A percentile compares a stretch with the other conserved stretches of the same genome.
Conservation (phyloP, 2,113 vertebrate species). For the Neomonachus schauinslandi region DNA sequence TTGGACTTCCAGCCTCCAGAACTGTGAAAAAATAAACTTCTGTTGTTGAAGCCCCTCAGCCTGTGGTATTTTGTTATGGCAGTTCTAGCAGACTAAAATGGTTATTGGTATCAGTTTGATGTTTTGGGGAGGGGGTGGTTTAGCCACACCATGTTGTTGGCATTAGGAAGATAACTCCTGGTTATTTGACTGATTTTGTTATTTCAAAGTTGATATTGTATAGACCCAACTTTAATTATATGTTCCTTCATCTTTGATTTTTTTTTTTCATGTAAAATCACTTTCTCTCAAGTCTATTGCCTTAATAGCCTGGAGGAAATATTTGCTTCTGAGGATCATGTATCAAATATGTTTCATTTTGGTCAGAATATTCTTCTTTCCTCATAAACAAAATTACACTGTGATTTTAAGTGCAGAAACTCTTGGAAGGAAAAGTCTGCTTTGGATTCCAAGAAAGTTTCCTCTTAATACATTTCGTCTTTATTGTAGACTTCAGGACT, state of each 20-base stretch:
- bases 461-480: neutral
- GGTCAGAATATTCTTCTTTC: slow-evolving; percentile 45
- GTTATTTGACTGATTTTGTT: neutral
- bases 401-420: slow-evolving; percentile 58
- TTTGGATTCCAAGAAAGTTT: slow-evolving; percentile 60
- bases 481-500: slow-evolving; percentile 40
- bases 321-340: slow-evolving; percentile 36
- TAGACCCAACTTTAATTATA: neutral
- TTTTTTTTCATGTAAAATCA: neutral
- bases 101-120: neutral
- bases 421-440: slow-evolving; percentile 60
- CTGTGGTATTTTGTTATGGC: neutral
- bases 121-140: neutral
- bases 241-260: neutral
- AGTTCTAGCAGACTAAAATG: neutral
- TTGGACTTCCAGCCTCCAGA: neutral
- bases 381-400: slow-evolving; percentile 60
- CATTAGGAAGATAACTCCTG: neutral
- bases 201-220: neutral
- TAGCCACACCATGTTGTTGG: neutral
- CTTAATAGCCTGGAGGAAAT: neutral
- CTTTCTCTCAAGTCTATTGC: slow-evolving; percentile 29
- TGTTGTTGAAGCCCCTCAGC: neutral
- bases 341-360: slow-evolving; percentile 63
- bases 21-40: neutral